Percentiles rank a stretch among this genome's conserved stretches.
Conservation (phyloP, 1,140 invertebrate species). For the Drosophila oshimai region DNA sequence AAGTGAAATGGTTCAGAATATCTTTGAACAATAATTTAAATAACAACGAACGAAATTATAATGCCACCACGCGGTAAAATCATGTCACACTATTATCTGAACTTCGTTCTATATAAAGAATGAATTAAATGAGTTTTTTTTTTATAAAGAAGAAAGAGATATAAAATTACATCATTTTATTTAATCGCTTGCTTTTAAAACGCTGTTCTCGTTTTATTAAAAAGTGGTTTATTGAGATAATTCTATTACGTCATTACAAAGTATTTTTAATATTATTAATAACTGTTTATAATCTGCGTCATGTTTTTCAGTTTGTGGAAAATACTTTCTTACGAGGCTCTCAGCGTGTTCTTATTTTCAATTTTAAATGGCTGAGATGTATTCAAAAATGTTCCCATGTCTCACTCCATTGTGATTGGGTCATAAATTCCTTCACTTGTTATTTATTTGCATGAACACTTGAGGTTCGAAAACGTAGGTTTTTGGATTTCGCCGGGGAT, state of each 20-base stretch:
- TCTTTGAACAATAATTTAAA: not conserved
- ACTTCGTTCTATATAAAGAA: not conserved
- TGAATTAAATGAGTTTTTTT: not conserved
- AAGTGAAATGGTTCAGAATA: no score
- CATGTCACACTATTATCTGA: not conserved
- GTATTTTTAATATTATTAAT: no score
- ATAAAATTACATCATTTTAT: not conserved
- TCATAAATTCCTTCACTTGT: slow-evolving; percentile 65
- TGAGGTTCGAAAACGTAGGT: slow-evolving; percentile 5
- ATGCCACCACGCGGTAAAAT: not conserved
- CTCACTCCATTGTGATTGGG: slow-evolving; percentile 6
- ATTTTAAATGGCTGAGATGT: not conserved
- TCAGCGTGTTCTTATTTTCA: no score
- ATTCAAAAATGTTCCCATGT: not conserved
- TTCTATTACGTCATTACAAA: no score
- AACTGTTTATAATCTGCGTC: no score
- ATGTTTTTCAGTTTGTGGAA: no score
- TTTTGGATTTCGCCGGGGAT: not conserved
- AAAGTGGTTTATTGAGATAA: not conserved
- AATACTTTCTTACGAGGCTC: no score
- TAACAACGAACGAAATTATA: not conserved
- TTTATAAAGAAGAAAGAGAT: not conserved
- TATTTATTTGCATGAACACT: slow-evolving; percentile 73
- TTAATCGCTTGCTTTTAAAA: no score
- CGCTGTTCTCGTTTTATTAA: no score